Percentiles rank a stretch among this genome's conserved stretches.
Conservation (phyloP, 2,888 invertebrate genomes). For the Leptopterna dolabrata region DNA sequence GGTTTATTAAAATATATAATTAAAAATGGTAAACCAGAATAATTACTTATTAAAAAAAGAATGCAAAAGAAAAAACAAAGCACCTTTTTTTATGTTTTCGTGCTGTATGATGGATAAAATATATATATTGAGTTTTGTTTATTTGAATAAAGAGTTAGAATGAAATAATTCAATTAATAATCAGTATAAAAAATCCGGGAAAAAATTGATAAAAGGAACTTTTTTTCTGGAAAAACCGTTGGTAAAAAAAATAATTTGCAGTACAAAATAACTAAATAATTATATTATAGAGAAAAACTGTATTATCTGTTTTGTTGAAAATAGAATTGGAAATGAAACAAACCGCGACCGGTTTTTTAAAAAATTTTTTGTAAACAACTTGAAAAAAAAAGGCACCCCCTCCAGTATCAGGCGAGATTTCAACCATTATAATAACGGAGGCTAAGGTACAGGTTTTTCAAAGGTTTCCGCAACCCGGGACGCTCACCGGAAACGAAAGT, state of each 20-base stretch:
- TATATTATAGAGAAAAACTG: conserved; percentile 37
- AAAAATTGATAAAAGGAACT: conserved; percentile 43
- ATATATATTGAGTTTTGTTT: conserved; percentile 21
- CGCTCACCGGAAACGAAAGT: background rate
- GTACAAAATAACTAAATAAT: conserved; percentile 9
- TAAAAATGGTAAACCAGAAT: conserved; percentile 38
- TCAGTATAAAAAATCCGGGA: conserved; percentile 40
- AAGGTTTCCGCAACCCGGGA: conserved; percentile 8
- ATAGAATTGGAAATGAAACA: background rate
- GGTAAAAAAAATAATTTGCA: conserved; percentile 41
- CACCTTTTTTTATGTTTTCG: conserved; percentile 42
- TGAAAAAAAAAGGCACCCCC: conserved; percentile 18
- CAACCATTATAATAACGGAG: conserved; percentile 44
- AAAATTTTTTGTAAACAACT: conserved; percentile 21
- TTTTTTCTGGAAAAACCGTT: conserved; percentile 50
- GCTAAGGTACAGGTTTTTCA: conserved; percentile 53
- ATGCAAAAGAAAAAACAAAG: conserved; percentile 31
- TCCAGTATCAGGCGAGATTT: conserved; percentile 49
- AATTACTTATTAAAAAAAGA: conserved; percentile 38
- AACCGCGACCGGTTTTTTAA: conserved; percentile 10
- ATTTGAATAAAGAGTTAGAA: conserved; percentile 12
- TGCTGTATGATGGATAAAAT: conserved; percentile 28
- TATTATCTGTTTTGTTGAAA: conserved; percentile 49
- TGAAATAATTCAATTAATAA: conserved; percentile 30
- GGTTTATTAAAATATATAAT: conserved; percentile 50